Conservation (phyloP, 2,888 invertebrate species). For the Phlogophora meticulosa region DNA sequence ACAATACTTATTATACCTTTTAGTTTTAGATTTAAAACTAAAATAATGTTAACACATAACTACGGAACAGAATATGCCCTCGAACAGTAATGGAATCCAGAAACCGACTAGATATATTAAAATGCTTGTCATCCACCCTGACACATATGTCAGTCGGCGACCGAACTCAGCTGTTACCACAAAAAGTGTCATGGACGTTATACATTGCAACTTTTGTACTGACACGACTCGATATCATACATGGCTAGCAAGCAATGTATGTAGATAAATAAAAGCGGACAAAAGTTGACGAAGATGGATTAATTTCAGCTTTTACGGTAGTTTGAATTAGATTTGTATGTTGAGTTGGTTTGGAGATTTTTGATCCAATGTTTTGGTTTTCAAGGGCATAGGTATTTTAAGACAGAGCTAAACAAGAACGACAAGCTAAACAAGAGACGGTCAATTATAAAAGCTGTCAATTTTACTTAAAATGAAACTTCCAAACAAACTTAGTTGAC, state of each 20-base stretch:
- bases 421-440: too few species aligned
- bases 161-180: constrained; percentile 50
- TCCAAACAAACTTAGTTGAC: too few species aligned
- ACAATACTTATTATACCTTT: too few species aligned
- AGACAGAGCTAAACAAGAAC: constrained; percentile 16
- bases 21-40: constrained; percentile 1
- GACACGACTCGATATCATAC: not conserved
- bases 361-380: constrained; percentile 5
- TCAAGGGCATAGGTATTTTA: constrained; percentile 24
- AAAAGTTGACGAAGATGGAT: constrained; percentile 55
- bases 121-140: constrained; percentile 62
- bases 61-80: constrained; percentile 50
- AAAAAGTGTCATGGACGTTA: constrained; percentile 31
- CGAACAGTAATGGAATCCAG: constrained; percentile 50
- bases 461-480: too few species aligned
- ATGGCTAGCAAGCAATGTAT: constrained; percentile 36
- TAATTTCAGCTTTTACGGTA: constrained; percentile 53
- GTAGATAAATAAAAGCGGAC: not conserved
- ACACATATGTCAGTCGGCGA: constrained; percentile 56
- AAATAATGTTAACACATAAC: not conserved
- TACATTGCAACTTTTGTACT: constrained; percentile 46
- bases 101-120: constrained; percentile 63
- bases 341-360: constrained; percentile 18
- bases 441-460: too few species aligned
- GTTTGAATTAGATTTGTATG: constrained; percentile 55